Percentiles rank a stretch among this genome's conserved stretches.
These are phyloP conservation scores for Morone saxatilis DNA, from an alignment of 2,113 vertebrate genomes.

Conservation along the genomic window DNA sequence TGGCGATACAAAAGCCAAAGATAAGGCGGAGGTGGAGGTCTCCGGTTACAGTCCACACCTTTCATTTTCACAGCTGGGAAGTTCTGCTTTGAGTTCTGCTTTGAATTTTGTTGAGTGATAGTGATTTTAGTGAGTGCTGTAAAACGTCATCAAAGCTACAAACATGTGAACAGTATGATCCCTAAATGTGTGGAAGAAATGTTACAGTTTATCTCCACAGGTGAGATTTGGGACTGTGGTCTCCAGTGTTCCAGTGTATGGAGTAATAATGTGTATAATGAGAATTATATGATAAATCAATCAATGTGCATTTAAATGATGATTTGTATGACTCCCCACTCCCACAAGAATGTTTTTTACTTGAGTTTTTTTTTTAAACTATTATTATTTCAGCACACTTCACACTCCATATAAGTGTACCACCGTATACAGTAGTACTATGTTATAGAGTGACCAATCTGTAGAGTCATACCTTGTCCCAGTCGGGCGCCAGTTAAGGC, in stretches of 20 bases:
- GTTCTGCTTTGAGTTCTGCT: not conserved
- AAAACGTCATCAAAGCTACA: slow-evolving; percentile 10
- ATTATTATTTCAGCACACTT: not conserved
- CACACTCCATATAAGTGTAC: not conserved
- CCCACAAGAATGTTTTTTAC: not conserved
- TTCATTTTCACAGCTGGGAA: slow-evolving; percentile 62
- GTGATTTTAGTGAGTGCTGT: not conserved
- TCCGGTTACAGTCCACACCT: slow-evolving; percentile 32
- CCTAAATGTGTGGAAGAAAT: not conserved
- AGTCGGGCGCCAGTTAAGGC: slow-evolving; percentile 87
- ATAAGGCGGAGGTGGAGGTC: slow-evolving; percentile 27
- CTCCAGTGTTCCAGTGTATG: not conserved
- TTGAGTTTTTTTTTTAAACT: not conserved
- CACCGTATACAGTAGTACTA: too few relatives aligned
- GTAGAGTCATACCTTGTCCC: slow-evolving; percentile 89
- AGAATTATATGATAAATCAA: not conserved
- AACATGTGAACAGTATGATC: not conserved
- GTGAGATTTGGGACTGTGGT: not conserved
- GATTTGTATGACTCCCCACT: not conserved
- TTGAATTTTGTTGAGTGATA: not conserved
- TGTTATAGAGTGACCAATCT: not conserved
- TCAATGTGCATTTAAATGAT: not conserved
- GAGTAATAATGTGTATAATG: not conserved
- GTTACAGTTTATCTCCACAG: not conserved
- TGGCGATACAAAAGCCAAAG: slow-evolving; percentile 25